Percentiles rank a stretch among this genome's conserved stretches.
Evolutionary conservation across 2,113 vertebrate genomes (phyloP).

Genomic region (Strix uralensis): DNA sequence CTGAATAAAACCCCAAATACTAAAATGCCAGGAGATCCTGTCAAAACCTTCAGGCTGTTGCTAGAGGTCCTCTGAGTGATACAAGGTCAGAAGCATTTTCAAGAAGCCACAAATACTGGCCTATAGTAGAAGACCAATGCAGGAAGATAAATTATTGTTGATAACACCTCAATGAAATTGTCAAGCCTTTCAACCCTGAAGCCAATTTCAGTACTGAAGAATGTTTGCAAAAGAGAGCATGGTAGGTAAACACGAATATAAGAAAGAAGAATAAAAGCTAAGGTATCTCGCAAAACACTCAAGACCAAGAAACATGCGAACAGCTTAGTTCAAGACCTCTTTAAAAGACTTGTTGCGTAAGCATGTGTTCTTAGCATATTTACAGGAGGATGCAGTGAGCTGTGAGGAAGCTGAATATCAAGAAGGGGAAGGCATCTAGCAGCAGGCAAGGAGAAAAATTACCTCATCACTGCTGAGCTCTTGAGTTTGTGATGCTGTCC

Average conservation of each 20-base stretch:
- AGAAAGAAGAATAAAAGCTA: not conserved
- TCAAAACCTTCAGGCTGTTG: not conserved
- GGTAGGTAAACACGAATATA: not conserved
- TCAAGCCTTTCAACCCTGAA: not conserved
- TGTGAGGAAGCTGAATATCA: not conserved
- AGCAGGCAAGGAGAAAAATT: not conserved
- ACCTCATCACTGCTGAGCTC: not conserved
- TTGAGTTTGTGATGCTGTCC: not conserved
- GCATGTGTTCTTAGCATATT: not conserved
- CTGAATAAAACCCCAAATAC: not conserved
- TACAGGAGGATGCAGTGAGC: not conserved
- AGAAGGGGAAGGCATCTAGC: not conserved
- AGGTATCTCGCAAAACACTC: not conserved
- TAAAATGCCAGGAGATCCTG: not conserved
- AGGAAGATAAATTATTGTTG: not conserved
- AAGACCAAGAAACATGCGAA: not conserved
- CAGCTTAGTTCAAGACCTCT: not conserved
- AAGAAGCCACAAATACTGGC: not conserved
- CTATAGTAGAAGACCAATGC: not conserved
- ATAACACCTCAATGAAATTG: not conserved
- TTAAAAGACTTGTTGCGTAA: not conserved
- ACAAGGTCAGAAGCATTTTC: not conserved
- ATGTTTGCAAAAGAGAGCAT: rapidly evolving
- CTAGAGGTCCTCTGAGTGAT: not conserved
- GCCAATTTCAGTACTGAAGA: not conserved